Percentiles rank a stretch among this genome's conserved stretches.
Conservation (phyloP, 2,888 invertebrate species). For the Eustalomyia histrio region DNA sequence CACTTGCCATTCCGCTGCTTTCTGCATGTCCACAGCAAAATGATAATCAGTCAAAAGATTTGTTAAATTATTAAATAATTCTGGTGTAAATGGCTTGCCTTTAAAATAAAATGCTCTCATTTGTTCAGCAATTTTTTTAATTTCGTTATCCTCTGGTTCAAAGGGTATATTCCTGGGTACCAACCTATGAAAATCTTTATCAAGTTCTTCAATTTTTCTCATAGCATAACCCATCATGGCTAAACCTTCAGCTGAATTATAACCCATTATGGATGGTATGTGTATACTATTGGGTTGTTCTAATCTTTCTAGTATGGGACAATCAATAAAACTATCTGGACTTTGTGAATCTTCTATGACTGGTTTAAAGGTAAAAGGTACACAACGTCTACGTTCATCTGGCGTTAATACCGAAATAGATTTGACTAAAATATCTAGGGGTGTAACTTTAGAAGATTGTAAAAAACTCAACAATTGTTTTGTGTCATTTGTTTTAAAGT, state of each 20-base stretch:
- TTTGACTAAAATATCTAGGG: slow-evolving; percentile 65
- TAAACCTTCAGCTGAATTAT: slow-evolving; percentile 82
- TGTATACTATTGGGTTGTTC: slow-evolving; percentile 77
- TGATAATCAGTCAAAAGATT: slow-evolving; percentile 81
- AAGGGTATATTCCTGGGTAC: slow-evolving; percentile 74
- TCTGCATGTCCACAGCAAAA: slow-evolving; percentile 73
- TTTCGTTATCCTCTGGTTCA: slow-evolving; percentile 65
- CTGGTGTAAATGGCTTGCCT: slow-evolving; percentile 75
- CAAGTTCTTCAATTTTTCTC: slow-evolving; percentile 70
- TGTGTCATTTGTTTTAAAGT: slow-evolving; percentile 64
- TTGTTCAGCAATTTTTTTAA: slow-evolving; percentile 68
- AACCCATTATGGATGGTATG: slow-evolving; percentile 81
- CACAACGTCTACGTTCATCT: slow-evolving; percentile 73
- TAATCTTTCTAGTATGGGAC: slow-evolving; percentile 79
- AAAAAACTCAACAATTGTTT: slow-evolving; percentile 68
- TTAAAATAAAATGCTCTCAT: slow-evolving; percentile 80
- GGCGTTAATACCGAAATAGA: slow-evolving; percentile 68
- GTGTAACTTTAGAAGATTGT: slow-evolving; percentile 69
- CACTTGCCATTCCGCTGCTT: slow-evolving; percentile 72
- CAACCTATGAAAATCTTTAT: slow-evolving; percentile 73
- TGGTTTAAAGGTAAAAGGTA: slow-evolving; percentile 75
- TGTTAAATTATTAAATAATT: slow-evolving; percentile 79
- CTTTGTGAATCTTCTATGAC: slow-evolving; percentile 72
- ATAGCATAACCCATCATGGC: slow-evolving; percentile 72
- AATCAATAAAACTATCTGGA: slow-evolving; percentile 72